Evolutionary conservation across 2,888 invertebrate genomes (phyloP).

Genomic region (Sinodicranocentrus sp.): DNA sequence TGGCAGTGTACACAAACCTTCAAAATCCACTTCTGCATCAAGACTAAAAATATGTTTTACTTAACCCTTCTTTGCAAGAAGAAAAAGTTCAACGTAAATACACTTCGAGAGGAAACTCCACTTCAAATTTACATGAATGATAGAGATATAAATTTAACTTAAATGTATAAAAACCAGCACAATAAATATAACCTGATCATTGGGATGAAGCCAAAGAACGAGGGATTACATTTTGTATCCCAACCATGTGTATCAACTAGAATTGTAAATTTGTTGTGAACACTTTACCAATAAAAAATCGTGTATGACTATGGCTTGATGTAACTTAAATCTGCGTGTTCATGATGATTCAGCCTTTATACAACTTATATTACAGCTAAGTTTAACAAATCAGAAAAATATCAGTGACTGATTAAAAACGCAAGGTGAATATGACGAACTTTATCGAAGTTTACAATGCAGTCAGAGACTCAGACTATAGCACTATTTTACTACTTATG

Average conservation of each 20-base stretch:
- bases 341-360: constrained; percentile 37
- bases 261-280: neutral
- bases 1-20: too few species aligned
- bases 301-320: neutral
- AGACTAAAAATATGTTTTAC: too few species aligned
- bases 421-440: neutral
- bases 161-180: neutral
- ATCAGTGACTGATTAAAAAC: constrained; percentile 4
- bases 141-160: too few species aligned
- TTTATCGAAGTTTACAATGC: too few species aligned
- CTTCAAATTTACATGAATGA: too few species aligned
- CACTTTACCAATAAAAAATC: too few species aligned
- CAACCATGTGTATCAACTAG: neutral
- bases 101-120: too few species aligned
- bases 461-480: too few species aligned
- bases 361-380: neutral
- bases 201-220: neutral
- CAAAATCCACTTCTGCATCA: too few species aligned
- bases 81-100: too few species aligned
- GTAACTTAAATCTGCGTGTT: constrained; percentile 34
- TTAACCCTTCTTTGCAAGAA: too few species aligned
- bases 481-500: too few species aligned
- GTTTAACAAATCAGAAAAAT: neutral
- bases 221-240: neutral
- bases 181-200: neutral